Percentiles rank a stretch among this genome's conserved stretches.
Evolutionary conservation across 1,140 invertebrate species (phyloP).

Genomic region (Phymorhynchus buccinoides): DNA sequence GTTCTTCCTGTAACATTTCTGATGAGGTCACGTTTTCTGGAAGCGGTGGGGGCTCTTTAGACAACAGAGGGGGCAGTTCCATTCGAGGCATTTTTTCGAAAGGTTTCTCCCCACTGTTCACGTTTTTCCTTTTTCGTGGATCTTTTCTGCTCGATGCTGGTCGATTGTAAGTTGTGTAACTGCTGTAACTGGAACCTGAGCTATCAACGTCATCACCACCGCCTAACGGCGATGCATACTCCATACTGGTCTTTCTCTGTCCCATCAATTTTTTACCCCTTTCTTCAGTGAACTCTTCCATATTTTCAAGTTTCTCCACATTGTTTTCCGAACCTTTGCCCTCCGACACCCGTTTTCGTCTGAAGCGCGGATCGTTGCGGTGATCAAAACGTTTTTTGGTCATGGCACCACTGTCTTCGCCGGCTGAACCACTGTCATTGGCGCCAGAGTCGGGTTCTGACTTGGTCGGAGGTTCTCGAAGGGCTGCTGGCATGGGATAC

Average conservation of each 20-base stretch:
- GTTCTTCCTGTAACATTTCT: slow-evolving; percentile 38
- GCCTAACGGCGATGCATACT: slow-evolving; percentile 68
- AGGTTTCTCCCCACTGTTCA: not conserved
- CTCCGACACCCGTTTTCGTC: slow-evolving; percentile 57
- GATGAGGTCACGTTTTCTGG: slow-evolving; percentile 42
- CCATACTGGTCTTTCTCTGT: slow-evolving; percentile 62
- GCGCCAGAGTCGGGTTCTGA: slow-evolving; percentile 13
- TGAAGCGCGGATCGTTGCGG: slow-evolving; percentile 70
- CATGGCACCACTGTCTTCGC: slow-evolving; percentile 37
- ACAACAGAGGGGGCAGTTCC: slow-evolving; percentile 40
- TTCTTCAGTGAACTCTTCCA: slow-evolving; percentile 20
- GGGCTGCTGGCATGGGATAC: not conserved
- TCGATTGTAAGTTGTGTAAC: slow-evolving; percentile 66
- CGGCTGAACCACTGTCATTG: slow-evolving; percentile 31
- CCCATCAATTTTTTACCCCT: slow-evolving; percentile 48
- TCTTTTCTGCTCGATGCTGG: slow-evolving; percentile 37
- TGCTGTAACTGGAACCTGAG: slow-evolving; percentile 53
- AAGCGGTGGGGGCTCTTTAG: slow-evolving; percentile 42
- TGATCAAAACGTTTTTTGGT: slow-evolving; percentile 61
- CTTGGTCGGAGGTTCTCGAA: slow-evolving; percentile 19
- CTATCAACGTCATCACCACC: slow-evolving; percentile 46
- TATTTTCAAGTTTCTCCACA: not conserved
- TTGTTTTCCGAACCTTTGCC: too few species aligned
- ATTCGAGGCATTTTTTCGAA: not conserved
- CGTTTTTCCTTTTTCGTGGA: not conserved